phyloP scores from a whole-genome alignment of 2,797 vertebrate genomes.

The Notolabrus celidotus region DNA sequence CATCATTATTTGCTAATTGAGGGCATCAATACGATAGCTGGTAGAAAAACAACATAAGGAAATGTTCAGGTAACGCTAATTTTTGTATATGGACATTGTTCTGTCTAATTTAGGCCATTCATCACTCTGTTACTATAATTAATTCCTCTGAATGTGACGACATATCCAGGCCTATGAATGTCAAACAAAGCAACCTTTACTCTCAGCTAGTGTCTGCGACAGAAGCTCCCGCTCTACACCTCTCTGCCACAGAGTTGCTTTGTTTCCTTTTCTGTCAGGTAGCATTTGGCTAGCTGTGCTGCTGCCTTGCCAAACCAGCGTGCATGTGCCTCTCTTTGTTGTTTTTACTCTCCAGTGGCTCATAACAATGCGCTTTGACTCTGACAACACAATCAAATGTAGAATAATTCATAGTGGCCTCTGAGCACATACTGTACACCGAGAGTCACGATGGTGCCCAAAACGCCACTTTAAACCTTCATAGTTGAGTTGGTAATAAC shows the following conservation, averaged over 20 bases:
- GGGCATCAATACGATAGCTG: not conserved
- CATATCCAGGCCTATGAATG: not conserved
- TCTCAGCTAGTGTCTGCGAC: not conserved
- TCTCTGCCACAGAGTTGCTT: not conserved
- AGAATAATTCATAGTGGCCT: constrained; percentile 49
- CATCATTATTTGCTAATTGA: not conserved
- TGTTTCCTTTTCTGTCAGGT: constrained; percentile 27
- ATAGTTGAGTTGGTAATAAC: constrained; percentile 32
- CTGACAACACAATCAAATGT: constrained; percentile 42
- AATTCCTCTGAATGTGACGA: not conserved
- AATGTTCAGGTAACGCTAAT: not conserved
- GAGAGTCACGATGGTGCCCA: constrained; percentile 18
- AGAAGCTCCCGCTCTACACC: constrained; percentile 1
- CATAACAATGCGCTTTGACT: constrained; percentile 34
- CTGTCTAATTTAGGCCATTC: not conserved
- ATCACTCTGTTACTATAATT: not conserved
- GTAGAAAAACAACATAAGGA: not conserved
- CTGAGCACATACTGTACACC: constrained; percentile 22
- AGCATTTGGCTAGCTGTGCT: constrained; percentile 35
- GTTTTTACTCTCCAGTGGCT: constrained; percentile 23
- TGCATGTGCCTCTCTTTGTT: constrained; percentile 34
- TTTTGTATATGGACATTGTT: constrained; percentile 1
- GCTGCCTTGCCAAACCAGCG: constrained; percentile 23
- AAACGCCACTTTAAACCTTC: constrained; percentile 28
- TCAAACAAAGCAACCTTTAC: constrained; percentile 6